Evolutionary conservation across 2,797 vertebrate genomes (phyloP).

Genomic region (Gymnothorax javanicus): DNA sequence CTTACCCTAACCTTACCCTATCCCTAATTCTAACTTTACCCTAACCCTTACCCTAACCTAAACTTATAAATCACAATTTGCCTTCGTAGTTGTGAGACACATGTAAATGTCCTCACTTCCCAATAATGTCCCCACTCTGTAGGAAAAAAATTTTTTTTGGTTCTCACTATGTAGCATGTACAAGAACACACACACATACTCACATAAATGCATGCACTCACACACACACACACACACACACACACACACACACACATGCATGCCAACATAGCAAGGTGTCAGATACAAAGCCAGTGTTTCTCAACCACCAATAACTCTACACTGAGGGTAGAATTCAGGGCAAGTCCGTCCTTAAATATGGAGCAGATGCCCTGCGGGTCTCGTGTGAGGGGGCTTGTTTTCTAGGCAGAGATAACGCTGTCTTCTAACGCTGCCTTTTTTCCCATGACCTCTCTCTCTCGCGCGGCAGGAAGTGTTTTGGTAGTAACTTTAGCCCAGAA

Average conservation of each 20-base stretch:
- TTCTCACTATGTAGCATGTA: too few relatives aligned
- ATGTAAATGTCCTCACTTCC: too few relatives aligned
- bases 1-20: too few relatives aligned
- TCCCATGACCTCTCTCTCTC: conserved; percentile 69
- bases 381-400: conserved; percentile 11
- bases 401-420: conserved; percentile 25
- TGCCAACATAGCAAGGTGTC: neutral
- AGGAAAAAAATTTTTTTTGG: too few relatives aligned
- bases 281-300: neutral
- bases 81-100: too few relatives aligned
- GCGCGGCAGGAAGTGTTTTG: conserved; percentile 64
- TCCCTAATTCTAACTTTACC: too few relatives aligned
- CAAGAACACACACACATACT: neutral
- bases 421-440: conserved; percentile 35
- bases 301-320: conserved; percentile 38
- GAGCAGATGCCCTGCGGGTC: conserved; percentile 29
- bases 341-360: conserved; percentile 54
- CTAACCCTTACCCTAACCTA: too few relatives aligned
- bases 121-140: too few relatives aligned
- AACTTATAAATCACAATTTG: too few relatives aligned
- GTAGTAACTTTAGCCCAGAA: conserved; percentile 61
- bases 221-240: neutral
- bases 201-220: neutral
- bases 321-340: conserved; percentile 43
- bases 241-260: neutral